Conservation (phyloP, 2,797 vertebrate genomes). For the Myotis planiceps region DNA sequence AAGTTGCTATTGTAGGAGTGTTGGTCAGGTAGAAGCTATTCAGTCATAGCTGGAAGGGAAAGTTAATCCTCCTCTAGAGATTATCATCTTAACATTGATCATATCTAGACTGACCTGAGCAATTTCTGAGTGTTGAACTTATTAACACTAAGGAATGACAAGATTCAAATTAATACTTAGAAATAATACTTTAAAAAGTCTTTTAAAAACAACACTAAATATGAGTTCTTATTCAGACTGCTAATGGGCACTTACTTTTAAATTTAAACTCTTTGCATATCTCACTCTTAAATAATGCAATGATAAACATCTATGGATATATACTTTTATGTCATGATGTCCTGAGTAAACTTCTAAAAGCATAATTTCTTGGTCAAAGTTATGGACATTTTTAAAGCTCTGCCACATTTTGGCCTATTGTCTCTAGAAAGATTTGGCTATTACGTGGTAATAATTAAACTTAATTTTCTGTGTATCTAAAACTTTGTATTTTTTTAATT, state of each 20-base stretch:
- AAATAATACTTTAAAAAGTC: not conserved
- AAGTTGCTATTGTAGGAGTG: not conserved
- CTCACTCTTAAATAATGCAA: not conserved
- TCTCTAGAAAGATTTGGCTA: constrained; percentile 17
- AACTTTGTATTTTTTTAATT: constrained; percentile 30
- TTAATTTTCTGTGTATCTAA: constrained; percentile 44
- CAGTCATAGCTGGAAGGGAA: not conserved
- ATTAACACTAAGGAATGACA: not conserved
- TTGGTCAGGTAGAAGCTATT: not conserved
- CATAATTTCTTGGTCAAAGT: constrained; percentile 1
- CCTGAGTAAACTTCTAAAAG: not conserved
- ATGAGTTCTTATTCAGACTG: not conserved
- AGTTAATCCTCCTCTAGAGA: not conserved
- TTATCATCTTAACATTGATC: not conserved
- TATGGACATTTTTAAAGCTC: not conserved
- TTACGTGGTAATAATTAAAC: not conserved
- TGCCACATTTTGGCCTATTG: not conserved
- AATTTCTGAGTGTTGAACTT: not conserved
- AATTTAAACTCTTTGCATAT: not conserved
- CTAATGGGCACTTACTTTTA: not conserved
- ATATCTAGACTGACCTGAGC: not conserved
- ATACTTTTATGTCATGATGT: not conserved
- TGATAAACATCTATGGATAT: not conserved
- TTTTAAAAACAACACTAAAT: not conserved
- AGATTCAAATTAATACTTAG: not conserved